Conservation (phyloP, 2,113 vertebrate species). For the Ctenodactylus gundi region DNA sequence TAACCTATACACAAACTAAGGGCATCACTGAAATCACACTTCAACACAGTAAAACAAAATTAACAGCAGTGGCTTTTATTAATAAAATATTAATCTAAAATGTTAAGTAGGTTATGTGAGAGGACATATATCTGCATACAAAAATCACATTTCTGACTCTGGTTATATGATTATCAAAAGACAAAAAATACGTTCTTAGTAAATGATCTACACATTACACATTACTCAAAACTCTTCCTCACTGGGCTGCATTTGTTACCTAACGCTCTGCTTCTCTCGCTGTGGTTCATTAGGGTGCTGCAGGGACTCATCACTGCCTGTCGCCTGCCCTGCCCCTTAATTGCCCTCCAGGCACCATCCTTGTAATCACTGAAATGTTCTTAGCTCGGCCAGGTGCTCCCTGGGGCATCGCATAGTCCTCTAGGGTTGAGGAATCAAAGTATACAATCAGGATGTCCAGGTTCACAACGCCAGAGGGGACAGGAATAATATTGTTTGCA, state of each 20-base stretch:
- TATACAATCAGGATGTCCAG: constrained; percentile 73
- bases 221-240: constrained; percentile 52
- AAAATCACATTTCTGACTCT: constrained; percentile 53
- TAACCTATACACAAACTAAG: not conserved
- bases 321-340: constrained; percentile 88
- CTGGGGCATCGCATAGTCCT: constrained; percentile 70
- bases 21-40: constrained; percentile 41
- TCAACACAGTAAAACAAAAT: constrained; percentile 47
- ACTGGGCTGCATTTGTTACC: constrained; percentile 71
- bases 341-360: constrained; percentile 88
- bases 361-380: constrained; percentile 78
- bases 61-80: constrained; percentile 15
- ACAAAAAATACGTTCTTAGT: not conserved
- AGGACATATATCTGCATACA: not conserved
- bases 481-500: constrained; percentile 73
- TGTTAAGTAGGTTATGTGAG: constrained; percentile 33
- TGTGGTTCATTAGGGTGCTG: constrained; percentile 86
- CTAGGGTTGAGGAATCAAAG: constrained; percentile 72
- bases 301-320: constrained; percentile 87
- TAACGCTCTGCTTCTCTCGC: constrained; percentile 81
- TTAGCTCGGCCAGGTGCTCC: constrained; percentile 81
- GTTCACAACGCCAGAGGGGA: constrained; percentile 60
- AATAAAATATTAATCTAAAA: constrained; percentile 58
- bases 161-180: not conserved
- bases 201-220: constrained; percentile 49